Base-by-base conservation (phyloP, 2,113 vertebrate species). In the Salvelinus alpinus region DNA sequence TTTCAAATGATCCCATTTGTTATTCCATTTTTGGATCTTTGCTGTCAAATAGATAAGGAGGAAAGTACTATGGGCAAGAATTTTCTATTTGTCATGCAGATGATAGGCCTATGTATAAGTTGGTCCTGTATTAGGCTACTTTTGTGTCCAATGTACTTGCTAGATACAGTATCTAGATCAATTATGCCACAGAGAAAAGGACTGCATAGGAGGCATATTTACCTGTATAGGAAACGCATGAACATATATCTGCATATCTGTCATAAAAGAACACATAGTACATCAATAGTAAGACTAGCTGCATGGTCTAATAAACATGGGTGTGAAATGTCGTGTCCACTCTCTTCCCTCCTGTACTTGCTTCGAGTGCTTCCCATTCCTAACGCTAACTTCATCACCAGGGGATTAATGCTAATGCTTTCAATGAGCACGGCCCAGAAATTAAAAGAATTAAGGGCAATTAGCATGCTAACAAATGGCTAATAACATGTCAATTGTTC, bases 381-480 rank as follows among this genome's bases (percentile, higher is more conserved):
- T 88, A 84, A 84, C 84, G 88, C 82, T 80, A 87, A 86, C 88
- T 91, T 91, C 83, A 90, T 91, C 88, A 88, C 87, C 73, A 84
- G 86, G 84, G 90, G 90, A 93, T 94, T 92, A 92, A 87, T 84
- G 78, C 87, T 91, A 91, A 91, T 89, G 88, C 91, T 86, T 76
- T 88, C 91, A 89, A 92, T 85, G 81, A 92, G 86, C 84, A 83
- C 84, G 81, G 87, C 79, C 86, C 82, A 88, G 90, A 94, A 92
- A 88, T 88, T 85, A 88, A 90, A 91, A 90, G 86, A 93, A 93
- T 92, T 92, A 92, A 89, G 81, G 87, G 78, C 87, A 93, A 94
- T 94, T 93, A 94, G 89, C 82, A 81, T 79, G 74, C 82, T 90
- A 91, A 91, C 88, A 90, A 93, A 91, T 85, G 84, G 85, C 84